A percentile compares a stretch with the other conserved stretches of the same genome.
phyloP scores from a whole-genome alignment of 2,888 invertebrate genomes.

The Eucera pruinosa region DNA sequence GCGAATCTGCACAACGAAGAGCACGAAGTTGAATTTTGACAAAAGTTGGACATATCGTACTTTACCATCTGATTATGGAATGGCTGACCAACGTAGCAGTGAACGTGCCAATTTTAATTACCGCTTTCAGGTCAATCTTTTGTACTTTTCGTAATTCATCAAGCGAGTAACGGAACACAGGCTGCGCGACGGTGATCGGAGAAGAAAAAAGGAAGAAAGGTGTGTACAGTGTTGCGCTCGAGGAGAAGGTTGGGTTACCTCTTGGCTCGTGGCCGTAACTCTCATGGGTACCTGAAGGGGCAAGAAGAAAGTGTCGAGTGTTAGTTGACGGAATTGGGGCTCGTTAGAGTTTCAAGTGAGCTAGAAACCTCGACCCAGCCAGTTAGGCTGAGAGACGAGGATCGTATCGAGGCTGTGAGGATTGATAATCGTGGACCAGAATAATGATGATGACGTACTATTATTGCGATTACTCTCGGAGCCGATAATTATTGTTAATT shows the following conservation, averaged over 20 bases:
- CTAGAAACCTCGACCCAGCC: slow-evolving; percentile 48
- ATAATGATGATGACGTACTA: slow-evolving; percentile 19
- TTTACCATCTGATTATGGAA: no score
- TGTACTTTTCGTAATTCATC: background rate
- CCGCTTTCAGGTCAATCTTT: background rate
- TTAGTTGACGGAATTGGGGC: slow-evolving; percentile 66
- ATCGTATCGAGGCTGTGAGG: slow-evolving; percentile 21
- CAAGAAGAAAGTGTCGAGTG: slow-evolving; percentile 70
- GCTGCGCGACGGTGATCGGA: slow-evolving; percentile 37
- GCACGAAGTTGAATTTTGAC: no score
- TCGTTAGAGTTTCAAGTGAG: slow-evolving; percentile 61
- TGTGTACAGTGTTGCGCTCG: slow-evolving; percentile 40
- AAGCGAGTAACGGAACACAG: slow-evolving; percentile 48
- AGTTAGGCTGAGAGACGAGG: slow-evolving; percentile 10
- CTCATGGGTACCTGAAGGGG: slow-evolving; percentile 85
- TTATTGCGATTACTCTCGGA: slow-evolving; percentile 7
- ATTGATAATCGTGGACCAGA: slow-evolving; percentile 27
- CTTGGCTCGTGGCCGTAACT: slow-evolving; percentile 89
- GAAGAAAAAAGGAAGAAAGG: slow-evolving; percentile 11
- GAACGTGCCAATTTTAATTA: background rate
- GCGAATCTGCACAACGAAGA: no score
- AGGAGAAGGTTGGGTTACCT: slow-evolving; percentile 86
- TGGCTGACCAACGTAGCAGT: no score
- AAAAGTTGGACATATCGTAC: no score
- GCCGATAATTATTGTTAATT: slow-evolving; percentile 3